These are phyloP conservation scores for Scaptomyza flava DNA, from an alignment of 2,888 invertebrate species.

Conservation along the genomic window DNA sequence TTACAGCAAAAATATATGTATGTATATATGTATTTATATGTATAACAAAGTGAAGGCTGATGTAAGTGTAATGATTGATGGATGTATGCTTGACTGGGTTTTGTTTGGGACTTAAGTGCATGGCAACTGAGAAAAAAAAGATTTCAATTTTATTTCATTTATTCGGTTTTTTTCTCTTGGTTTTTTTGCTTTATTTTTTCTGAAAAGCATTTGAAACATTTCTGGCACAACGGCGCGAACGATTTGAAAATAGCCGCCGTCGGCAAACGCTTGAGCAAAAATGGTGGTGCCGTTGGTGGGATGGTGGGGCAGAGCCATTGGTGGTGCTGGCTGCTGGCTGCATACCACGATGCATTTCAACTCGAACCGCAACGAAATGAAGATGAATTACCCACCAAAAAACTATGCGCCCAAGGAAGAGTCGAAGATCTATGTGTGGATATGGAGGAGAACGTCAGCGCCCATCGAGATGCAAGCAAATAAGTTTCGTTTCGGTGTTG, in stretches of 20 bases:
- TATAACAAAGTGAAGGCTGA: constrained; percentile 42
- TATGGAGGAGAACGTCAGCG: constrained; percentile 33
- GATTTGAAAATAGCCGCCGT: constrained; percentile 69
- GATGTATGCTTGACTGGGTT: constrained; percentile 43
- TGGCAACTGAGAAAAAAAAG: constrained; percentile 38
- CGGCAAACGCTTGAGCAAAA: constrained; percentile 1
- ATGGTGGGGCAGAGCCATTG: not conserved
- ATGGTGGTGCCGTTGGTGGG: not conserved
- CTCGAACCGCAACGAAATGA: constrained; percentile 82
- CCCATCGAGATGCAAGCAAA: constrained; percentile 55
- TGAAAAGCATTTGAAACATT: constrained; percentile 75
- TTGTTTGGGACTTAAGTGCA: constrained; percentile 60
- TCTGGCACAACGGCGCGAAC: constrained; percentile 71
- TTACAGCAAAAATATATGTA: constrained; percentile 52
- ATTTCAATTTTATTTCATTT: constrained; percentile 46
- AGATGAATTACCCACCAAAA: constrained; percentile 79
- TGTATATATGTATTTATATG: not conserved
- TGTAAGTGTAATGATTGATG: constrained; percentile 68
- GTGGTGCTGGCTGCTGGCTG: constrained; percentile 37
- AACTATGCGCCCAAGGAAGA: constrained; percentile 49
- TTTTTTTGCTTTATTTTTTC: constrained; percentile 38
- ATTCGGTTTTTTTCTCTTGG: constrained; percentile 14
- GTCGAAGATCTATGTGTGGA: constrained; percentile 7
- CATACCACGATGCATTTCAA: constrained; percentile 79
- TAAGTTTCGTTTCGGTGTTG: constrained; percentile 60